Conservation (phyloP, 2,797 vertebrate species). For the Melanotaenia parkinsoni region DNA sequence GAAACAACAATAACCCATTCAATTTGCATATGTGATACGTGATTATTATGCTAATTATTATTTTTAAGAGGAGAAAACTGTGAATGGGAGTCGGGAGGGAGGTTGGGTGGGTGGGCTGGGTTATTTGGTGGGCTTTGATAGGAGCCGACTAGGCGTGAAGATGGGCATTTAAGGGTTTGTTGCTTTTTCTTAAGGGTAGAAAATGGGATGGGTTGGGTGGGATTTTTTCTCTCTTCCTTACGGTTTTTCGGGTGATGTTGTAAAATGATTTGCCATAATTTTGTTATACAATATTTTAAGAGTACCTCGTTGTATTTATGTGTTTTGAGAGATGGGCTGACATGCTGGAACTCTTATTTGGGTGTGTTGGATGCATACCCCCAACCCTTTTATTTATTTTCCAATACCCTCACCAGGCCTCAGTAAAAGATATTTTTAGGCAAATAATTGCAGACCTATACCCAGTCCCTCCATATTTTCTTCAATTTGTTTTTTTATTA, state of each 20-base stretch:
- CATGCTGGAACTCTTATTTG: constrained; percentile 72
- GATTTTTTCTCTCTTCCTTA: constrained; percentile 49
- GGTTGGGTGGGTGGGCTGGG: constrained; percentile 23
- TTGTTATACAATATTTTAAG: constrained; percentile 81
- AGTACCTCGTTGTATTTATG: constrained; percentile 85
- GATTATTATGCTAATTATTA: constrained; percentile 71
- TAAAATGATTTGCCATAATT: constrained; percentile 82
- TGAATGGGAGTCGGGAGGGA: constrained; percentile 58
- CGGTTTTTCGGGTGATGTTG: constrained; percentile 72
- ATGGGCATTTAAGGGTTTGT: constrained; percentile 76
- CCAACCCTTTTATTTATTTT: constrained; percentile 78
- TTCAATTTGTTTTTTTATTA: background rate
- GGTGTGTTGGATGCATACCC: constrained; percentile 67
- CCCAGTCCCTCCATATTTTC: background rate
- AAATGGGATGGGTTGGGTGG: constrained; percentile 10
- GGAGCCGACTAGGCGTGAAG: constrained; percentile 65
- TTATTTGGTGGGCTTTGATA: constrained; percentile 53
- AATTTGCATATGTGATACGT: constrained; percentile 73
- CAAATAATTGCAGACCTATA: constrained; percentile 71
- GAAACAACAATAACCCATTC: constrained; percentile 78
- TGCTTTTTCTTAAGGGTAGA: constrained; percentile 63
- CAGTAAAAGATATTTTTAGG: constrained; percentile 53
- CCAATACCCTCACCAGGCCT: constrained; percentile 65
- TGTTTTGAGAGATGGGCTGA: constrained; percentile 77
- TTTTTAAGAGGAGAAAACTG: constrained; percentile 84